Evolutionary conservation across 2,888 invertebrate species (phyloP).

Genomic region (Campopleginae sp.): DNA sequence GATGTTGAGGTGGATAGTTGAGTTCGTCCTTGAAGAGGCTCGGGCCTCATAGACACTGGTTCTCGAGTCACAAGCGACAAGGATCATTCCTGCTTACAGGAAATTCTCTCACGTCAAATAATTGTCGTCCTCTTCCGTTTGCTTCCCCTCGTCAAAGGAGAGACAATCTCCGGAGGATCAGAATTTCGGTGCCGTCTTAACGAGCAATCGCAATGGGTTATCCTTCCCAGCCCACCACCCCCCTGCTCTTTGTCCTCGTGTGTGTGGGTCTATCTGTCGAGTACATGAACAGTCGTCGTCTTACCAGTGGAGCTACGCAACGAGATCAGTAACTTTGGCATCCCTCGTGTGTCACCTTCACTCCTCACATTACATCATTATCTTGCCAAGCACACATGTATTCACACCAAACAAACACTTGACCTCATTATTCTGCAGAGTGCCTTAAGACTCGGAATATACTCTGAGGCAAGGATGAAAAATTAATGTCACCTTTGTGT

Average conservation of each 20-base stretch:
- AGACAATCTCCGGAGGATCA: slow-evolving; percentile 28
- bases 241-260: neutral
- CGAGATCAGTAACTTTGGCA: slow-evolving; percentile 10
- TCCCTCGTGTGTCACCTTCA: slow-evolving; percentile 4
- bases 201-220: slow-evolving; percentile 6
- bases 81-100: neutral
- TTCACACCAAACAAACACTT: slow-evolving; percentile 33
- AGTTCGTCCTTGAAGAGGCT: slow-evolving; percentile 2
- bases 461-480: slow-evolving; percentile 5
- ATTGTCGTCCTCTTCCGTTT: slow-evolving; percentile 15
- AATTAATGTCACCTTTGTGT: slow-evolving; percentile 13
- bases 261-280: neutral
- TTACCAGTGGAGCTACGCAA: neutral
- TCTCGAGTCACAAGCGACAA: slow-evolving; percentile 6
- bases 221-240: neutral
- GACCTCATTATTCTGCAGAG: slow-evolving; percentile 18
- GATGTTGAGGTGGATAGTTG: neutral
- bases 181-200: slow-evolving; percentile 24
- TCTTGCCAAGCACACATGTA: slow-evolving; percentile 22
- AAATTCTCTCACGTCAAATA: slow-evolving; percentile 30
- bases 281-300: neutral
- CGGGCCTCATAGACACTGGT: neutral
- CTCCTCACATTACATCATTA: slow-evolving; percentile 27
- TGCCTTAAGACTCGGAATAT: neutral
- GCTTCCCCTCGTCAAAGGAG: slow-evolving; percentile 10